Evolutionary conservation across 2,888 invertebrate species (phyloP).

Genomic region (Chrysotoxum bicinctum): DNA sequence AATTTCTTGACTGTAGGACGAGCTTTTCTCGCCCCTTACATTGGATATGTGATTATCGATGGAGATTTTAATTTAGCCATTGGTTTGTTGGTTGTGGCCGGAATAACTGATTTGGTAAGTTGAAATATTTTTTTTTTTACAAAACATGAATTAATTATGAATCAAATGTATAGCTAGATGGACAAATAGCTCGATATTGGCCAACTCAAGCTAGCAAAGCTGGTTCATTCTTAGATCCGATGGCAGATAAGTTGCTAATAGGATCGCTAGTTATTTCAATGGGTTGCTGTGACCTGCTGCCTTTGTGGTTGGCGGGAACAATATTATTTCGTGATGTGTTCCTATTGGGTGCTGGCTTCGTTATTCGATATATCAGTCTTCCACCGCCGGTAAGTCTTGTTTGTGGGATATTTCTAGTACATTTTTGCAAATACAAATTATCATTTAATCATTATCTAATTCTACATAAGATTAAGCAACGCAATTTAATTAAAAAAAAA

Average conservation of each 20-base stretch:
- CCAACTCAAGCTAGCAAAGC: constrained; percentile 94
- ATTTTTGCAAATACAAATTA: not conserved
- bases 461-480: too few relatives aligned
- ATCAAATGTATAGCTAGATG: constrained; percentile 89
- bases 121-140: not conserved
- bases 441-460: not conserved
- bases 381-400: constrained; percentile 90
- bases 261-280: constrained; percentile 93
- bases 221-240: constrained; percentile 97
- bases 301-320: constrained; percentile 89
- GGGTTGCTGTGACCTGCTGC: constrained; percentile 92
- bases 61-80: constrained; percentile 91
- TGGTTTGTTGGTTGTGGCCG: constrained; percentile 91
- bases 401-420: not conserved
- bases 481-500: too few relatives aligned
- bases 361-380: constrained; percentile 94
- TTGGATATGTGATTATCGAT: constrained; percentile 93
- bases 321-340: constrained; percentile 92
- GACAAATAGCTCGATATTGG: constrained; percentile 97
- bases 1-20: constrained; percentile 94
- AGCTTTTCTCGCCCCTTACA: constrained; percentile 92
- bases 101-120: constrained; percentile 93
- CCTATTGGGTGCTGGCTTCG: constrained; percentile 92
- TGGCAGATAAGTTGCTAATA: constrained; percentile 97
- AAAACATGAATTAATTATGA: constrained; percentile 18